Evolutionary conservation across 1,140 invertebrate species (phyloP), one percentile per base, ranked within the genome.

Genomic region (Drosophila sturtevanti): DNA sequence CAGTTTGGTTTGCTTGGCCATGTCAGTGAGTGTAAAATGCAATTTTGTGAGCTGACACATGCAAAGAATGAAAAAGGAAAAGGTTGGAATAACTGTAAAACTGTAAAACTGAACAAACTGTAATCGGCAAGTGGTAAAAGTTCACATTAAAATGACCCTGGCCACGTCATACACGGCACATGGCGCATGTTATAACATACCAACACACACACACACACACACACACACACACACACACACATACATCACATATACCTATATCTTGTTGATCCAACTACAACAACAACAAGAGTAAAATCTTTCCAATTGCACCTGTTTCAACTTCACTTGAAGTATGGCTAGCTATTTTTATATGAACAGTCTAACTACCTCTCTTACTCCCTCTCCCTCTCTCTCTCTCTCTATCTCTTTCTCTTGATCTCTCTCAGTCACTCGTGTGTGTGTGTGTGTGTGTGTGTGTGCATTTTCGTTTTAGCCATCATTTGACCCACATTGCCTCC

Each of bases 401-500:
- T 22, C 18, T 16, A 11, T 22, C 10, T 35, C 34, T 68, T 27
- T 41, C 38, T 34, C 12, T n/a, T n/a, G n/a, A n/a, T n/a, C n/a
- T n/a, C n/a, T n/a, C n/a, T n/a, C n/a, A n/a, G n/a, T n/a, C n/a
- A n/a, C n/a, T n/a, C n/a, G n/a, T n/a, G n/a, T n/a, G n/a, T n/a
- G 7, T 31, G 27, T 31, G 27, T 31, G 27, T 6, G 4, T 31
- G 27, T 31, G 27, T 31, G 27, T 31, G 27, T 59, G 59, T 51
- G 10, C 22, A 27, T 54, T 80, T 80, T 59, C 44, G 63, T 66
- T 61, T 65, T 67, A 61, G 84, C 68, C 72, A 77, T 81, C 54
- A 76, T 81, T 79, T 76, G 82, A 87, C 82, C 84, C 82, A 87
- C 82, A 87, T 89, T 78, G 73, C 68, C 65, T 21, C 41, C 41